Evolutionary conservation across 1,140 invertebrate genomes (phyloP), one percentile per base, ranked within the genome.

Genomic region (Proales similis): DNA sequence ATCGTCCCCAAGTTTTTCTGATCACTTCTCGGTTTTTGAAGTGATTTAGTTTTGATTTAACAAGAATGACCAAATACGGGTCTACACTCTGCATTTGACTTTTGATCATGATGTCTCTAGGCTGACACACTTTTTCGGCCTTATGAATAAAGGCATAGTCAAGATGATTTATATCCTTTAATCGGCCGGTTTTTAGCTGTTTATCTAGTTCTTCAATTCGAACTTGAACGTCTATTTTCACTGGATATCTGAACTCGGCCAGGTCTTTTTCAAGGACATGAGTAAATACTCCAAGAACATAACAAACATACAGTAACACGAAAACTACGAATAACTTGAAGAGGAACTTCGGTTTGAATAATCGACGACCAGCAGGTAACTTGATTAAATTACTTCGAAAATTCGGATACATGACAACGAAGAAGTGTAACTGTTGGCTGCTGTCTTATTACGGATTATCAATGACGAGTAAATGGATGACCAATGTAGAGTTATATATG

Each of bases 1-100:
- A n/a, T 27, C 26, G 24, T 17, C 57, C 57, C 57, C 57, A 61
- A 33, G 57, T 61, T 30, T 45, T 61, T 14, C 57, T 19, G 36
- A 61, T 61, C 5, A 45, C 42, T 12, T 20, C 33, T 46, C 57
- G 14, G n/a, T 45, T n/a, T 20, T 61, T 20, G 14, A 32, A 46
- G 36, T 61, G 39, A 1, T 5, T 32, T 14, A 61, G 14, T 11
- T 45, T 45, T 7, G 57, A 61, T 46, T 61, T 61, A 1, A 61
- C 26, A 7, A 61, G 4, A 11, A 46, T 46, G 12, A 61, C 26
- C 26, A 29, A 9, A 14, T 38, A 32, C 11, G 36, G 19, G 22
- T 45, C 27, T 5, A 24, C 7, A 17, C 38, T 36, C 5, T 3
- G 12, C 22, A 9, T 39, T 5, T n/a, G 9, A 7, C 27, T 5